These are phyloP conservation scores for Ceratina japonica DNA, from an alignment of 1,140 invertebrate genomes.

Conservation along the genomic window DNA sequence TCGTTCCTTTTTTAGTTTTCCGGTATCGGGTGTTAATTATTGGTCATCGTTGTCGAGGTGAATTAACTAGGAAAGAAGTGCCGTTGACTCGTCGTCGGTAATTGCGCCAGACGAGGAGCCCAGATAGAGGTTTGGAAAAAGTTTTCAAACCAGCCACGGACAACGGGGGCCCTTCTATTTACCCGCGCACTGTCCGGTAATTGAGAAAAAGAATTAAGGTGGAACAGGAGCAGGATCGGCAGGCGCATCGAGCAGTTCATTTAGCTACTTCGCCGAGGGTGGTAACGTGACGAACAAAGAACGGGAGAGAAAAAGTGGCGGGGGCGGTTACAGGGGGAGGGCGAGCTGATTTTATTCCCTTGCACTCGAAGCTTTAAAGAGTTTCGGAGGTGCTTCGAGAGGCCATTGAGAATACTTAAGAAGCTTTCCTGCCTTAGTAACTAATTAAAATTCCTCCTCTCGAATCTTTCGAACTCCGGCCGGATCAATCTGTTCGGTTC, in stretches of 20 bases:
- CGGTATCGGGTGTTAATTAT: too few species aligned
- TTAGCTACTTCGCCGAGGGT: slow-evolving; percentile 25
- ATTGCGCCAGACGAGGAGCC: neutral
- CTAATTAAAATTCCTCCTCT: slow-evolving; percentile 46
- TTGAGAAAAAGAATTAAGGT: slow-evolving; percentile 30
- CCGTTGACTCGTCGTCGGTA: neutral
- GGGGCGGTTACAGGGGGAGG: neutral
- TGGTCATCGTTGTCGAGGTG: too few species aligned
- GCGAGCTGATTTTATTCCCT: slow-evolving; percentile 29
- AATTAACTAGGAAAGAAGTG: too few species aligned
- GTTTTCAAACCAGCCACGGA: neutral
- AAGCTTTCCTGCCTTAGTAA: slow-evolving; percentile 32
- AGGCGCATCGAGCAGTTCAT: slow-evolving; percentile 35
- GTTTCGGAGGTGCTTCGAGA: slow-evolving; percentile 41
- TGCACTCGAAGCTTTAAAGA: slow-evolving; percentile 37
- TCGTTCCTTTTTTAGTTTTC: too few species aligned
- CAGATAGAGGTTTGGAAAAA: neutral
- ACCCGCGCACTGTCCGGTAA: slow-evolving; percentile 25
- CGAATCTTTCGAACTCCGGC: slow-evolving; percentile 13
- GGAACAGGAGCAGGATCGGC: neutral
- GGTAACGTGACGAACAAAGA: neutral
- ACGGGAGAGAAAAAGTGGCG: too few species aligned
- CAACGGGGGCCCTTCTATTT: slow-evolving; percentile 11
- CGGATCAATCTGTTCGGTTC: slow-evolving; percentile 20
- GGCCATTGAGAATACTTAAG: slow-evolving; percentile 48